Evolutionary conservation across 2,888 invertebrate genomes (phyloP).

Genomic region (Pterobdella sp.): DNA sequence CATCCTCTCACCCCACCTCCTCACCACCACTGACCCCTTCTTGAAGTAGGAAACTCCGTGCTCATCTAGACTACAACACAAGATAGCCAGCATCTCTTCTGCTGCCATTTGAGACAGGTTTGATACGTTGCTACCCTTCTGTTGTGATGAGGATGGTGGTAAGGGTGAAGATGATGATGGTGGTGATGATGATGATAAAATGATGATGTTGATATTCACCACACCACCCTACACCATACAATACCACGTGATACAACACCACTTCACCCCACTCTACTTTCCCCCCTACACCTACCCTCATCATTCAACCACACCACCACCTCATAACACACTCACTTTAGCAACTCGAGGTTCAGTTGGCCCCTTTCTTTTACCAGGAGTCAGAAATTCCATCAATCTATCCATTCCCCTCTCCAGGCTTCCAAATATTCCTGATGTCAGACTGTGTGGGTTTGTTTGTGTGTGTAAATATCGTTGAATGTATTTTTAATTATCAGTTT

Average conservation of each 20-base stretch:
- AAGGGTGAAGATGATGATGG: too few relatives aligned
- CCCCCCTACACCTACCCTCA: too few relatives aligned
- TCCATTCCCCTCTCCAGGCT: conserved; percentile 65
- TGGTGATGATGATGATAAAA: too few relatives aligned
- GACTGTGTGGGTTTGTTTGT: too few relatives aligned
- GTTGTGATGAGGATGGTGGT: too few relatives aligned
- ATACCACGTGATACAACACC: too few relatives aligned
- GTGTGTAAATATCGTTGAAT: too few relatives aligned
- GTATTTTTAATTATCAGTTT: too few relatives aligned
- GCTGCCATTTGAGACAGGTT: conserved; percentile 62
- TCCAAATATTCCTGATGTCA: conserved; percentile 59
- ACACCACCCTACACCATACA: too few relatives aligned
- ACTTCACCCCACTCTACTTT: background rate
- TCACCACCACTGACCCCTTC: conserved; percentile 58
- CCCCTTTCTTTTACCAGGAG: conserved; percentile 56
- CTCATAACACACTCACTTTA: conserved; percentile 43
- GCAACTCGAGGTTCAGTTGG: conserved; percentile 49
- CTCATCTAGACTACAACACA: conserved; percentile 59
- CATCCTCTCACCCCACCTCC: background rate
- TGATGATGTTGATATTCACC: too few relatives aligned
- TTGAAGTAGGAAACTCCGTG: conserved; percentile 62
- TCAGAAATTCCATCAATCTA: conserved; percentile 62
- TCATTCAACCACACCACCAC: background rate
- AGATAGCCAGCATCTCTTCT: conserved; percentile 59
- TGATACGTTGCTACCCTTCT: conserved; percentile 68